These are phyloP conservation scores for Neosilurus mollespiculum DNA, from an alignment of 2,797 vertebrate species.

Conservation along the genomic window DNA sequence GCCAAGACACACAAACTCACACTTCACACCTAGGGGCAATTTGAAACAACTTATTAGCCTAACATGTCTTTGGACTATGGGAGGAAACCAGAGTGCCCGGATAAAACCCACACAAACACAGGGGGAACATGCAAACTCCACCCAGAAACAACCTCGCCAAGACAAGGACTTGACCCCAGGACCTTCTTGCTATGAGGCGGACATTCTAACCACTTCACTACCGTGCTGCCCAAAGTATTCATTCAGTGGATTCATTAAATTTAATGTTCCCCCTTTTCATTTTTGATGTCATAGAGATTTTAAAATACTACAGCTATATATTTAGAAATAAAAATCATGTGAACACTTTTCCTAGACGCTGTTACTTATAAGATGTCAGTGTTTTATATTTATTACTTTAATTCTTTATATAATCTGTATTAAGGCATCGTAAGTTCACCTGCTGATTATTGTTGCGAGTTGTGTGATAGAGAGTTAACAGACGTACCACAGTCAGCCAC, in stretches of 20 bases:
- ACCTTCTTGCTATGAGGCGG: too few species aligned
- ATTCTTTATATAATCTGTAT: not conserved
- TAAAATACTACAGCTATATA: not conserved
- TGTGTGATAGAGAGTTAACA: not conserved
- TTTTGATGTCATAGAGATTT: not conserved
- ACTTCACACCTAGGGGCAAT: too few species aligned
- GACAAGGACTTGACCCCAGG: too few species aligned
- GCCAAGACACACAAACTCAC: too few species aligned
- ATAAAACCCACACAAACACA: too few species aligned
- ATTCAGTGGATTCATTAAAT: not conserved
- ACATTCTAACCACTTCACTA: too few species aligned
- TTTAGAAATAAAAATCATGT: not conserved
- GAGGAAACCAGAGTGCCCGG: too few species aligned
- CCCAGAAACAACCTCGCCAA: too few species aligned
- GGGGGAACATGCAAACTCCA: too few species aligned
- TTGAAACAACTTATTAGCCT: too few species aligned
- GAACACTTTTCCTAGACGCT: not conserved
- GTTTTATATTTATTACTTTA: not conserved
- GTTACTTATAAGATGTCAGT: not conserved
- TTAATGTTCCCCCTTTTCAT: not conserved
- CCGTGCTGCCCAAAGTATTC: too few species aligned
- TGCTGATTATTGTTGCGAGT: not conserved
- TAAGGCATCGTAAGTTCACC: not conserved
- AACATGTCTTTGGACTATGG: too few species aligned
- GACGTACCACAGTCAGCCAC: not conserved